Evolutionary conservation across 2,113 vertebrate genomes (phyloP), one percentile per base, ranked within the genome.

Genomic region (Grallaria varia): DNA sequence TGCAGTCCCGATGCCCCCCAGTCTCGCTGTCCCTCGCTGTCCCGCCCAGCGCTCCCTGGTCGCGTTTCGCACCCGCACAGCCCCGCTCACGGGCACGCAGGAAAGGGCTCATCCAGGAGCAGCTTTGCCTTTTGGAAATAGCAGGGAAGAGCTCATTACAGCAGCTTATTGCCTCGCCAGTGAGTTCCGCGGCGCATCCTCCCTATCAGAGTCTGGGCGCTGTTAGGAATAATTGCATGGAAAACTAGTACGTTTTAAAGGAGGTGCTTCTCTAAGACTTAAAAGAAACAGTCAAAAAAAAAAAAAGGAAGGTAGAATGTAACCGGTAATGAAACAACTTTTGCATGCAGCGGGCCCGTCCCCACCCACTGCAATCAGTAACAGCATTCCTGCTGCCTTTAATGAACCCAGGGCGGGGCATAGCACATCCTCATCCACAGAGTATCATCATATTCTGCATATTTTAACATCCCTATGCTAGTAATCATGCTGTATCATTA

Each of bases 391-490:
- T 67, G 11, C 80, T 19, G 64, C 63, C 79, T 53, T 73, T 55
- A 71, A 60, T 60, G 72, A 94, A 40, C 35, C 2, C 1, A 66
- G 85, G 87, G 78, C 3, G 28, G 87, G 94, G 83, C 55, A 1
- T 5, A n/a, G 85, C 81, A 22, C 8, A 45, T 30, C 42, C 60
- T 33, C 8, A 30, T 49, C 69, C 50, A 4, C 78, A 8, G 28
- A 67, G 16, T 7, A 55, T 2, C 13, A 74, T 79, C 44, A 4
- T 24, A n/a, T 18, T 59, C 84, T 28, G 40, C 53, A 12, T 62
- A 68, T 59, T 80, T 85, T 88, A 88, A 78, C 76, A 84, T 40
- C 89, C 44, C n/a, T 44, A 12, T 40, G 74, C 58, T 77, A 94
- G 55, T 71, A 87, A 95, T 40, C 39, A 14, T 9, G 8, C 66